A percentile compares a stretch with the other conserved stretches of the same genome.
phyloP scores from a whole-genome alignment of 2,797 vertebrate species.

The Lycodopsis pacificus region DNA sequence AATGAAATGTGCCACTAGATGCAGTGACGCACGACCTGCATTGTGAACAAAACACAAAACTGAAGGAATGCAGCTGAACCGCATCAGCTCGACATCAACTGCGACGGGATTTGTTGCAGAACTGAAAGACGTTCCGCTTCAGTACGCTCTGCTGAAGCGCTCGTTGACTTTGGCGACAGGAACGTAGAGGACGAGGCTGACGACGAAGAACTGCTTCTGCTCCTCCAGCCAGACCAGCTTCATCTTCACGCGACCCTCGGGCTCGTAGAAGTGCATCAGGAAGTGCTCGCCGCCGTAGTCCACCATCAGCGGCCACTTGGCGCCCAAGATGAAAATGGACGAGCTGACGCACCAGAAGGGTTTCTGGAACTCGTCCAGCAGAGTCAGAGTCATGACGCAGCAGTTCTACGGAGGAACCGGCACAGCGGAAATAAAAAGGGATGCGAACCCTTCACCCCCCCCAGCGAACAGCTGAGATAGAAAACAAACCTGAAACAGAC shows the following conservation, averaged over 20 bases:
- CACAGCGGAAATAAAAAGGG: neutral
- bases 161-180: conserved; percentile 84
- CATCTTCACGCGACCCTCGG: conserved; percentile 81
- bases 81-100: neutral
- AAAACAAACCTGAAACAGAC: neutral
- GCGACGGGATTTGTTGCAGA: neutral
- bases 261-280: conserved; percentile 73
- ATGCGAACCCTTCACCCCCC: too few relatives aligned
- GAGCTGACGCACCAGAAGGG: conserved; percentile 92
- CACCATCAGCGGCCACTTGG: conserved; percentile 27
- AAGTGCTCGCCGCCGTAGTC: conserved; percentile 81
- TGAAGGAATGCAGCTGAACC: neutral
- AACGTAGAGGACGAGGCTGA: conserved; percentile 84
- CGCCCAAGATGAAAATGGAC: conserved; percentile 74
- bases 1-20: neutral
- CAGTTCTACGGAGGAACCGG: conserved; percentile 83
- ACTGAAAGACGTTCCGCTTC: conserved; percentile 25
- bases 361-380: conserved; percentile 87
- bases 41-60: neutral
- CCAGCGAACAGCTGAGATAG: neutral
- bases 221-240: conserved; percentile 85
- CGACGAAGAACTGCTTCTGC: conserved; percentile 85
- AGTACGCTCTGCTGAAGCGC: conserved; percentile 87
- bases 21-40: neutral
- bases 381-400: conserved; percentile 89